Evolutionary conservation across 2,113 vertebrate species (phyloP).

Genomic region (Chascanopsetta lugubris): DNA sequence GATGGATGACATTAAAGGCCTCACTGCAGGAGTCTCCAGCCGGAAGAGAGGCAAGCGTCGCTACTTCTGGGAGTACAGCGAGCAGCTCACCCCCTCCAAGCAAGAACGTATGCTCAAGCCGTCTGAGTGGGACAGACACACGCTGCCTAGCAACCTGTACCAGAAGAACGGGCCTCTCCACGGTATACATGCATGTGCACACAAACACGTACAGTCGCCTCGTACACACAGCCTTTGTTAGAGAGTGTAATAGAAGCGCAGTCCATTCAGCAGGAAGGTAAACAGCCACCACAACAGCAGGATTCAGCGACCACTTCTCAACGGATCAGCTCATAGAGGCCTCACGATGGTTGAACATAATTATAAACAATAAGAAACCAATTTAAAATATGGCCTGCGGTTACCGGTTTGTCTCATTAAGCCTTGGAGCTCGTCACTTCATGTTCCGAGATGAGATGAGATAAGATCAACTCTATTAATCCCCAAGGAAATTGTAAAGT

Average conservation of each 20-base stretch:
- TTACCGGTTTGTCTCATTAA: too few relatives aligned
- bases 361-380: too few relatives aligned
- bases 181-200: constrained; percentile 43
- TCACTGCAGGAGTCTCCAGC: constrained; percentile 90
- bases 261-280: not conserved
- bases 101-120: constrained; percentile 95
- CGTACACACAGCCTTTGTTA: not conserved
- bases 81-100: constrained; percentile 91
- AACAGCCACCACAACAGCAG: constrained; percentile 1
- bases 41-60: constrained; percentile 92
- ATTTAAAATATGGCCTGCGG: too few relatives aligned
- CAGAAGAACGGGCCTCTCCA: constrained; percentile 94
- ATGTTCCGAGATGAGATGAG: not conserved
- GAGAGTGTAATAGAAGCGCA: not conserved
- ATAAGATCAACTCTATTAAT: too few relatives aligned
- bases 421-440: too few relatives aligned
- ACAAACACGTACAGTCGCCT: not conserved
- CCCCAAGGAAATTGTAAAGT: too few relatives aligned
- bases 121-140: constrained; percentile 94
- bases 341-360: too few relatives aligned
- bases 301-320: too few relatives aligned
- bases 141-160: constrained; percentile 97
- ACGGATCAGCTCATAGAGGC: too few relatives aligned
- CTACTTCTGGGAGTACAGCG: constrained; percentile 99
- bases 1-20: constrained; percentile 92